phyloP scores from a whole-genome alignment of 2,888 invertebrate genomes.

The Lamellibrachia columna region DNA sequence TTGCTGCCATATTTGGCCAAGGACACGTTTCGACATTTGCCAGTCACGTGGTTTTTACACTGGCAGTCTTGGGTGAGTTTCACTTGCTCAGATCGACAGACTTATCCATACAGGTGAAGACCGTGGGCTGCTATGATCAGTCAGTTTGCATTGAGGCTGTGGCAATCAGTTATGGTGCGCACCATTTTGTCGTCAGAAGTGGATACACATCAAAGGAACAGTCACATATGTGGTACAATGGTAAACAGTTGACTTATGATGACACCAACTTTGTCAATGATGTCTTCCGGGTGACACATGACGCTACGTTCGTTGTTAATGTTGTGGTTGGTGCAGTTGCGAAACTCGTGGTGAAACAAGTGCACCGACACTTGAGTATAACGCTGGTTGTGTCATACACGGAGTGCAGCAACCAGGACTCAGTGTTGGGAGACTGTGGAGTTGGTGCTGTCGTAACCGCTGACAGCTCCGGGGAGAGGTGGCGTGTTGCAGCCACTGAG shows the following conservation, averaged over 20 bases:
- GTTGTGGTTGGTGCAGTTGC: not conserved
- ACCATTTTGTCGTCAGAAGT: slow-evolving; percentile 39
- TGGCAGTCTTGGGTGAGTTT: slow-evolving; percentile 34
- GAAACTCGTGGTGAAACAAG: slow-evolving; percentile 16
- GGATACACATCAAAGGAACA: slow-evolving; percentile 30
- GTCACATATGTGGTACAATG: slow-evolving; percentile 21
- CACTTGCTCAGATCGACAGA: slow-evolving; percentile 28
- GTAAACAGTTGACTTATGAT: not conserved
- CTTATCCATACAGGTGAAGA: slow-evolving; percentile 37
- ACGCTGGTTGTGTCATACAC: not conserved
- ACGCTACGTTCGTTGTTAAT: slow-evolving; percentile 19
- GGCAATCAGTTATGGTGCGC: slow-evolving; percentile 30
- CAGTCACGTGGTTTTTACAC: not conserved
- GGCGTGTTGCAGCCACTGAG: slow-evolving; percentile 31
- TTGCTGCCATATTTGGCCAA: not conserved
- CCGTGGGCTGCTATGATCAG: slow-evolving; percentile 35
- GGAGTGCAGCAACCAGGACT: not conserved
- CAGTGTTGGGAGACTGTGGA: slow-evolving; percentile 22
- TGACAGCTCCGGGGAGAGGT: slow-evolving; percentile 19
- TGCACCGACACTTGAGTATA: not conserved
- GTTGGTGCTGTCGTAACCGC: not conserved
- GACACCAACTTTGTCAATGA: not conserved
- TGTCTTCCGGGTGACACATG: not conserved
- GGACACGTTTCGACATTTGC: not conserved
- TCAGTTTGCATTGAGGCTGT: slow-evolving; percentile 39